Evolutionary conservation across 2,113 vertebrate genomes (phyloP), one percentile per base, ranked within the genome.

Genomic region (Dermatemys mawii): DNA sequence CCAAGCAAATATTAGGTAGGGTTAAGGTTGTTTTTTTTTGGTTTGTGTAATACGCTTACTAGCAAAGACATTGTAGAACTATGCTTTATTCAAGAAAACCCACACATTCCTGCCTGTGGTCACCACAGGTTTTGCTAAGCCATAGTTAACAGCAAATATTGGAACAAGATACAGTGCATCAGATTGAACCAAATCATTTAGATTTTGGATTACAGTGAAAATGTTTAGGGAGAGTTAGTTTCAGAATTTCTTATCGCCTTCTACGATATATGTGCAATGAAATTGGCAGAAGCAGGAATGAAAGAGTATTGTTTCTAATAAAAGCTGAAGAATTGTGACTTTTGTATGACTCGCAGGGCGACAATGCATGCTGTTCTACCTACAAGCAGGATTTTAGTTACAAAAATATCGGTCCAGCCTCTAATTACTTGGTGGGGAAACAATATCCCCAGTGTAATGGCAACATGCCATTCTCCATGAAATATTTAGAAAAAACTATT

Each of bases 1-100:
- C 79, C 19, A 92, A 26, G 63, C 44, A 7, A 0, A 80, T 13
- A 91, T 81, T 86, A 90, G 78, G 63, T 29, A 94, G 63, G 93
- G 67, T n/a, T 38, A 3, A 19, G 29, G 6, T 35, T 11, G 19
- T 67, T 63, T 94, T 11, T n/a, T 67, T 63, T 94, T 60, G 82
- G 76, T 63, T 95, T 87, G 88, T 83, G 63, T 63, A 93, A 97
- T 92, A 96, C 95, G 93, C 87, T 96, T 95, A 97, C 95, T 86
- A 94, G 63, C 87, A 90, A 92, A 95, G 84, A 93, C n/a, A 60
- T 93, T 87, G 90, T 96, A 95, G 95, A 96, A 97, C 94, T 90
- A 88, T 89, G 94, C 93, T 97, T 97, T 97, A 97, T 97, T 97
- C 93, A 96, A 93, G 96, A 97, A 97, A 97, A 95, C 90, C 93